Evolutionary conservation across 2,113 vertebrate genomes (phyloP), one percentile per base, ranked within the genome.

Genomic region (Corythoichthys intestinalis): DNA sequence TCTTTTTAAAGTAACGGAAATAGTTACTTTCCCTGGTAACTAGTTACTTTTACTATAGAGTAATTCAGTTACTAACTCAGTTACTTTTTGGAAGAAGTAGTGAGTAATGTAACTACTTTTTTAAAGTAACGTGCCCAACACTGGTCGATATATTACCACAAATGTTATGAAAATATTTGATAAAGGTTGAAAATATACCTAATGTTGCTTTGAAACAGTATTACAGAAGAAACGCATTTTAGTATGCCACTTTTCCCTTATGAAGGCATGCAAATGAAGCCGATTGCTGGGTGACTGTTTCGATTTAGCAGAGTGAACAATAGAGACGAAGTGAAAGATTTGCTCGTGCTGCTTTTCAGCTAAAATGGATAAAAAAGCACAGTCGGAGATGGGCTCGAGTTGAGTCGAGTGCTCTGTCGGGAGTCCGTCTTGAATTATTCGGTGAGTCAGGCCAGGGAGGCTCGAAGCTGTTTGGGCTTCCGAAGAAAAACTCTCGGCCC

Each of bases 291-390:
- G 44, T 34, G 39, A 47, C 61, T 20, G 6, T 44, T 41, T 44
- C 10, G n/a, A 41, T 46, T 46, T 20, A 46, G 17, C 37, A 11
- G 17, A 46, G 34, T 34, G 61, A 47, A 63, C 44, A 34, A 47
- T 47, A 46, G 10, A 6, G 41, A 14, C 11, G 1, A 63, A 47
- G 44, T 20, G 41, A 63, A 47, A 41, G 11, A 4, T 63, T 63
- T 63, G 41, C 61, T 47, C 20, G 13, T 14, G 44, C 44, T 63
- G 61, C 20, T 47, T 63, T 63, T 17, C 11, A 63, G 44, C 61
- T 62, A 20, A 63, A 63, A 63, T 47, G 61, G n/a, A 46, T 47
- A 20, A 63, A 46, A 63, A 34, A 34, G 61, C 61, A 34, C 61
- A 34, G 61, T 63, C 14, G 44, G 61, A 63, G 44, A 46, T 14